A percentile compares a stretch with the other conserved stretches of the same genome.
Evolutionary conservation across 2,888 invertebrate genomes (phyloP).

Genomic region (Tenthredo notha): DNA sequence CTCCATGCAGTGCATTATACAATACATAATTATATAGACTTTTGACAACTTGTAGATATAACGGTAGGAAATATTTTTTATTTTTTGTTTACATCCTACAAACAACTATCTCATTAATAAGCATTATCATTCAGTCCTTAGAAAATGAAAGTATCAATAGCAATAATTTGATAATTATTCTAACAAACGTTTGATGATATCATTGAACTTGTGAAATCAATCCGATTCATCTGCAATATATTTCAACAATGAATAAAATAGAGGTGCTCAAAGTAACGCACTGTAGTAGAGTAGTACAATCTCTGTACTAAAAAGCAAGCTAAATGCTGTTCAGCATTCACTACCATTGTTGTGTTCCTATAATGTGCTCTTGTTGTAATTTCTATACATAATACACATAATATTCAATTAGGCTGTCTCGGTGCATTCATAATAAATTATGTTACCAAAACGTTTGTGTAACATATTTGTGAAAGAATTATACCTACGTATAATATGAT

Average conservation of each 20-base stretch:
- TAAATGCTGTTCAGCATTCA: constrained; percentile 40
- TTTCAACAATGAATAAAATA: constrained; percentile 27
- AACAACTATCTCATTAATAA: background rate
- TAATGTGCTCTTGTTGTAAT: constrained; percentile 49
- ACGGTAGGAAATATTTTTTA: background rate
- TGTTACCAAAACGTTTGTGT: constrained; percentile 3
- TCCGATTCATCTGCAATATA: constrained; percentile 12
- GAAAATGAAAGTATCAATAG: background rate
- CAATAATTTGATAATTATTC: constrained; percentile 16
- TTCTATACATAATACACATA: constrained; percentile 40
- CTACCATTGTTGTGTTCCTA: constrained; percentile 51
- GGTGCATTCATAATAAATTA: constrained; percentile 46
- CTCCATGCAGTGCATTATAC: constrained; percentile 31
- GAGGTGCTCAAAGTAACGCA: constrained; percentile 39
- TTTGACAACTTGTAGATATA: constrained; percentile 3
- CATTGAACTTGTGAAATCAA: background rate
- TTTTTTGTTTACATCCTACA: background rate
- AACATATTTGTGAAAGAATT: constrained; percentile 27
- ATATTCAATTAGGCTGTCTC: constrained; percentile 50
- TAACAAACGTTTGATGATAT: background rate
- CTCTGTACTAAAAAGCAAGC: constrained; percentile 17
- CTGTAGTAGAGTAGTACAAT: constrained; percentile 37
- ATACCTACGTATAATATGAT: constrained; percentile 18
- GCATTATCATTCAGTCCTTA: background rate
- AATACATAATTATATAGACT: background rate